Base-by-base conservation (phyloP, 2,888 invertebrate genomes). In the Lasioglossum oenotherae region DNA sequence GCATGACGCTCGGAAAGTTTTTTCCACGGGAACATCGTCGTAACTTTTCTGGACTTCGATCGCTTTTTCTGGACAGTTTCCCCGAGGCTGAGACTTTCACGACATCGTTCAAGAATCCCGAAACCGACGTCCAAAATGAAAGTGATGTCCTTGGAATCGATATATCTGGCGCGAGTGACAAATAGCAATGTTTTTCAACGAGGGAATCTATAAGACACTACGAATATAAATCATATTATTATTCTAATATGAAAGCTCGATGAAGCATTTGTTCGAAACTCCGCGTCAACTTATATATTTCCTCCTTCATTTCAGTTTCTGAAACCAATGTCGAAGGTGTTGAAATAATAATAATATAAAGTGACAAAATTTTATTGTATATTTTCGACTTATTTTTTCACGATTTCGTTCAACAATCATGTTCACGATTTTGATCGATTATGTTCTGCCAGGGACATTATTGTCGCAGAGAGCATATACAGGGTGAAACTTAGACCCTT, bases 71-170 rank as follows among this genome's bases (percentile, higher is more conserved):
- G 14, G 64, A 35, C 67, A 46, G 67, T 41, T 19, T 27, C 44
- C 6, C 41, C 19, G n/a, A 31, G 41, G 64, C 35, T 10, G 57
- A 64, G 60, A 75, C 31, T 64, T 75, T 75, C 64, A 6, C 23
- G n/a, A 49, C 44, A 4, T 35, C 27, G 46, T 67, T 41, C 38
- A 78, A 74, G 80, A 23, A 64, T 12, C 12, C 69, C 69, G 41
- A 71, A 35, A 71, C n/a, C 1, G 10, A 23, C 38, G 12, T 38
- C 38, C 69, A 23, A 38, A 71, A 71, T 71, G 23, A 38, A 71
- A 71, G 38, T 71, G 69, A 71, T 71, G 69, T 10, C 23, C 12
- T 14, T 27, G 60, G 60, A 27, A 27, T 60, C 60, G 60, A 60
- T 60, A 60, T 60, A 27, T 27, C 5, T 16, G 27, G 14, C 27